phyloP scores from a whole-genome alignment of 2,113 vertebrate species.

The Sminthopsis crassicaudata region DNA sequence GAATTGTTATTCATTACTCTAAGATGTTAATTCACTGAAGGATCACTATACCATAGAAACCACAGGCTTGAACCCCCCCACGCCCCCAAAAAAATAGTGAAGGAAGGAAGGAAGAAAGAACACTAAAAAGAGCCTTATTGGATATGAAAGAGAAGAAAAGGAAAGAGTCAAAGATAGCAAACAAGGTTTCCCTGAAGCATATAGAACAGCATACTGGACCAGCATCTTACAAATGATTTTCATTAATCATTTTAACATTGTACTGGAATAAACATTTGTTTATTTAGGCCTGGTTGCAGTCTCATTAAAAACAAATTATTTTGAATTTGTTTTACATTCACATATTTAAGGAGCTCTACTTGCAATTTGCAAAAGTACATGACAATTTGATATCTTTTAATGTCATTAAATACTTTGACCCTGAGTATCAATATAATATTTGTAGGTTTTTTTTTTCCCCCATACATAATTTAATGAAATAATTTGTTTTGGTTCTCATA shows the following conservation, averaged over 20 bases:
- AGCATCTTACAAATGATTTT: neutral
- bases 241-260: neutral
- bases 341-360: neutral
- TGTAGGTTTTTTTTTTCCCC: slow-evolving; percentile 46
- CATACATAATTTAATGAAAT: slow-evolving; percentile 31
- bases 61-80: neutral
- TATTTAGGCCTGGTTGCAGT: neutral
- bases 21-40: neutral
- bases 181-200: neutral
- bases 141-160: neutral
- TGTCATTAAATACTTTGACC: neutral
- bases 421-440: slow-evolving; percentile 25
- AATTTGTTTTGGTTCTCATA: slow-evolving; percentile 47
- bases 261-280: neutral
- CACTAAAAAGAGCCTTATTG: neutral
- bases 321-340: neutral
- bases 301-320: neutral
- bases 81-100: neutral
- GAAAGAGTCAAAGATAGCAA: neutral
- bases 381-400: neutral
- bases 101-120: neutral
- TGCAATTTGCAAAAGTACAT: neutral
- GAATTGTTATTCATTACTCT: neutral
- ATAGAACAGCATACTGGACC: neutral
- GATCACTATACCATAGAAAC: neutral